These are phyloP conservation scores for Euleptes europaea DNA, from an alignment of 2,113 vertebrate species.

Conservation along the genomic window DNA sequence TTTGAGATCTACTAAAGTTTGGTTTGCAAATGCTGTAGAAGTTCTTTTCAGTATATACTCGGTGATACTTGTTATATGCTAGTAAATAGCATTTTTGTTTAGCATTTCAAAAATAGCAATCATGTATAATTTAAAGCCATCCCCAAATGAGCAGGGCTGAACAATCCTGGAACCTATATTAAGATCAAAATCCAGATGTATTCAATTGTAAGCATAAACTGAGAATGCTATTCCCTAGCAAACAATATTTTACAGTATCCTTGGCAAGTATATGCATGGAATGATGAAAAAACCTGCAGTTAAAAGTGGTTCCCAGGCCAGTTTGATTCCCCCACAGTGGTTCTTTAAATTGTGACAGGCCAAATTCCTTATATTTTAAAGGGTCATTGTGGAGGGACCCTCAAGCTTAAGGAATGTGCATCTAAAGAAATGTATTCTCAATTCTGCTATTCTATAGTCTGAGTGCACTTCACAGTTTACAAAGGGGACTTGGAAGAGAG, in stretches of 20 bases:
- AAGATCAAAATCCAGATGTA: constrained; percentile 4
- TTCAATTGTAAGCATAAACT: constrained; percentile 5
- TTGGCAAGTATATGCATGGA: background rate
- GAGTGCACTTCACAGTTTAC: too few species aligned
- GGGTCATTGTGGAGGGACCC: background rate
- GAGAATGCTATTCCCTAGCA: background rate
- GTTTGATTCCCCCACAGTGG: background rate
- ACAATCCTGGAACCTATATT: background rate
- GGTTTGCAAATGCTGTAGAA: constrained; percentile 27
- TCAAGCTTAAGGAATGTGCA: background rate
- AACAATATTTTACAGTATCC: background rate
- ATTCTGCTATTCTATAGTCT: too few species aligned
- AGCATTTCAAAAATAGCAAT: background rate
- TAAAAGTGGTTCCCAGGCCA: background rate
- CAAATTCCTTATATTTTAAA: background rate
- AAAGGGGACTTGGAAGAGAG: too few species aligned
- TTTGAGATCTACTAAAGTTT: background rate
- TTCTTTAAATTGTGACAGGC: background rate
- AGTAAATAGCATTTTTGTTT: constrained; percentile 1
- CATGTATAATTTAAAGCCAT: constrained; percentile 8
- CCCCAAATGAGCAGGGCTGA: background rate
- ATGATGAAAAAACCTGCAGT: too few species aligned
- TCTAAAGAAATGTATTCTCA: too few species aligned
- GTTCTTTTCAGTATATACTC: constrained; percentile 19
- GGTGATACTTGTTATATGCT: background rate